Evolutionary conservation across 2,797 vertebrate genomes (phyloP).

Genomic region (Myotis daubentonii): DNA sequence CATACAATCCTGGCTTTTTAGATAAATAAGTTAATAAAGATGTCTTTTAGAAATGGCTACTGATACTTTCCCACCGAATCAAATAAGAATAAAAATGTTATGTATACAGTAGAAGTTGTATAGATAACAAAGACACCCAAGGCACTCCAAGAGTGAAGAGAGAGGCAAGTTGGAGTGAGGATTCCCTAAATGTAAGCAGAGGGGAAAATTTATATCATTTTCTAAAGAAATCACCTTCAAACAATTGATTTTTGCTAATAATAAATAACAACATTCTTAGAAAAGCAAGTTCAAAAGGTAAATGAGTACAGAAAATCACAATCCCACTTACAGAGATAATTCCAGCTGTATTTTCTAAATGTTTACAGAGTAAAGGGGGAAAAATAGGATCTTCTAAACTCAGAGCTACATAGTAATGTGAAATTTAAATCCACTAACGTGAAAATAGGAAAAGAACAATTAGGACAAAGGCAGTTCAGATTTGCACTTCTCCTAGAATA

Average conservation of each 20-base stretch:
- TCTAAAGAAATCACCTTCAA: constrained; percentile 58
- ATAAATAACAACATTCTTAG: constrained; percentile 57
- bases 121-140: background rate
- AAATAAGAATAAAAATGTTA: constrained; percentile 10
- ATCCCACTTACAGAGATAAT: constrained; percentile 49
- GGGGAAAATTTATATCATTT: background rate
- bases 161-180: background rate
- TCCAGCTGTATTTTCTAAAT: constrained; percentile 53
- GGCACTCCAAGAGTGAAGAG: background rate
- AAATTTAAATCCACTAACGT: constrained; percentile 42
- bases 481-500: background rate
- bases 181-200: constrained; percentile 44
- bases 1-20: background rate
- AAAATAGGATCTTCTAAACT: constrained; percentile 42
- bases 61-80: background rate
- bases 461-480: constrained; percentile 47
- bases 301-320: constrained; percentile 63
- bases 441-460: constrained; percentile 45
- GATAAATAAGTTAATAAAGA: background rate
- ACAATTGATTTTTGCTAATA: constrained; percentile 68
- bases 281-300: constrained; percentile 74
- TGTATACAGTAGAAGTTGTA: background rate
- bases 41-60: background rate
- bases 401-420: constrained; percentile 37
- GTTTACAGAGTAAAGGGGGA: constrained; percentile 23